These are phyloP conservation scores for Sus cebifrons DNA, from an alignment of 2,797 vertebrate genomes.

Conservation along the genomic window DNA sequence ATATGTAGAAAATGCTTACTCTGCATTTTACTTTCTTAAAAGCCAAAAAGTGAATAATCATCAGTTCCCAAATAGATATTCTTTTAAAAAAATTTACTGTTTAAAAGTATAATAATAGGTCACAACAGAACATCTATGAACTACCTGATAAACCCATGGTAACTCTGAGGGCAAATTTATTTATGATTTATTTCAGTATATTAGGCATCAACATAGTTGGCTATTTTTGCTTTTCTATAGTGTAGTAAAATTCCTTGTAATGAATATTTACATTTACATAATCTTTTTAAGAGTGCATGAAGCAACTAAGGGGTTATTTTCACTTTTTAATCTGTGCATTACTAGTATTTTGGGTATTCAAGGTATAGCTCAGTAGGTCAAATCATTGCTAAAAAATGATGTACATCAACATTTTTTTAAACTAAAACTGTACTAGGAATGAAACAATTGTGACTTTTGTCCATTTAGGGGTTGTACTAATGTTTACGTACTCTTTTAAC, in stretches of 20 bases:
- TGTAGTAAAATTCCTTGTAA: conserved; percentile 9
- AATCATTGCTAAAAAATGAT: conserved; percentile 61
- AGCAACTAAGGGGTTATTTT: conserved; percentile 37
- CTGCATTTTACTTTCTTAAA: conserved; percentile 44
- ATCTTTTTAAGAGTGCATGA: conserved; percentile 9
- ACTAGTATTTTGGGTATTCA: conserved; percentile 29
- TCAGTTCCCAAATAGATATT: background rate
- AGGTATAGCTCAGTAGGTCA: conserved; percentile 26
- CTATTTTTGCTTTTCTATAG: conserved; percentile 39
- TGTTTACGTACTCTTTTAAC: background rate
- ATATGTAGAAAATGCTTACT: conserved; percentile 9
- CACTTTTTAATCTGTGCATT: conserved; percentile 10
- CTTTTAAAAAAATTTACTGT: background rate
- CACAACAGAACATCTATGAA: background rate
- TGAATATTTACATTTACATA: conserved; percentile 58
- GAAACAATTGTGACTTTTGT: conserved; percentile 50
- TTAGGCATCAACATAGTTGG: background rate
- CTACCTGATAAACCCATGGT: background rate
- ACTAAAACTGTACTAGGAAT: conserved; percentile 17
- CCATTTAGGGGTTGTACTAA: background rate
- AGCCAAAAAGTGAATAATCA: background rate
- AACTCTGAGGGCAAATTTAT: conserved; percentile 55
- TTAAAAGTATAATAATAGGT: conserved; percentile 47
- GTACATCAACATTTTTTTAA: background rate
- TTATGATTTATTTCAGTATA: conserved; percentile 37